Evolutionary conservation across 2,797 vertebrate genomes (phyloP).

Genomic region (Chromis chromis): DNA sequence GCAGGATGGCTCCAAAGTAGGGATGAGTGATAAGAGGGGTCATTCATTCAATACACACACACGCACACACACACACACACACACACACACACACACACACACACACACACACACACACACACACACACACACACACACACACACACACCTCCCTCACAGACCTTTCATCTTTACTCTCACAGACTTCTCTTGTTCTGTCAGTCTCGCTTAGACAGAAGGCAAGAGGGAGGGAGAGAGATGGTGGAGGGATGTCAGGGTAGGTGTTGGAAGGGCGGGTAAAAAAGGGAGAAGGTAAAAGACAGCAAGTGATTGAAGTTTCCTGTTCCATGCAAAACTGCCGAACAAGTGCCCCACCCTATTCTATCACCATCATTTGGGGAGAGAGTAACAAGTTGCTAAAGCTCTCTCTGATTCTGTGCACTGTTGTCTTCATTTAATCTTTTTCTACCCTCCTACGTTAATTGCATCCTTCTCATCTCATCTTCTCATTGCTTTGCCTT

Average conservation of each 20-base stretch:
- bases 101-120: slow-evolving; percentile 20
- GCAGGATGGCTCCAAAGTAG: slow-evolving; percentile 42
- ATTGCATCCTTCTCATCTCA: slow-evolving; percentile 61
- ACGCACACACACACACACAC: slow-evolving; percentile 53
- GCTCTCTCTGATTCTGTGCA: slow-evolving; percentile 11
- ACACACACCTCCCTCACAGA: slow-evolving; percentile 67
- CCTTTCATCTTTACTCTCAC: slow-evolving; percentile 85
- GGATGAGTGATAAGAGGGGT: slow-evolving; percentile 68
- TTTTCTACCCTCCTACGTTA: slow-evolving; percentile 53
- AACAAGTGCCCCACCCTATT: slow-evolving; percentile 14
- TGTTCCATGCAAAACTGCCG: slow-evolving; percentile 27
- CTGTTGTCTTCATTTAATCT: slow-evolving; percentile 40
- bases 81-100: slow-evolving; percentile 49
- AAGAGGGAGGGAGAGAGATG: slow-evolving; percentile 39
- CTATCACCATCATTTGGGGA: slow-evolving; percentile 19
- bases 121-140: slow-evolving; percentile 45
- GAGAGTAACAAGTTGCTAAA: slow-evolving; percentile 59
- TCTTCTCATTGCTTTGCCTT: slow-evolving; percentile 24
- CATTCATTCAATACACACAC: slow-evolving; percentile 76
- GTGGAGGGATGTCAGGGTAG: slow-evolving; percentile 71
- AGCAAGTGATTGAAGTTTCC: slow-evolving; percentile 56
- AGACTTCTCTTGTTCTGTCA: slow-evolving; percentile 84
- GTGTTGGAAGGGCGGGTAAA: slow-evolving; percentile 38
- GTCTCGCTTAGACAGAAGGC: slow-evolving; percentile 61
- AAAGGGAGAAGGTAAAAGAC: slow-evolving; percentile 41